phyloP scores from a whole-genome alignment of 2,888 invertebrate genomes.

The Mythimna albipuncta region DNA sequence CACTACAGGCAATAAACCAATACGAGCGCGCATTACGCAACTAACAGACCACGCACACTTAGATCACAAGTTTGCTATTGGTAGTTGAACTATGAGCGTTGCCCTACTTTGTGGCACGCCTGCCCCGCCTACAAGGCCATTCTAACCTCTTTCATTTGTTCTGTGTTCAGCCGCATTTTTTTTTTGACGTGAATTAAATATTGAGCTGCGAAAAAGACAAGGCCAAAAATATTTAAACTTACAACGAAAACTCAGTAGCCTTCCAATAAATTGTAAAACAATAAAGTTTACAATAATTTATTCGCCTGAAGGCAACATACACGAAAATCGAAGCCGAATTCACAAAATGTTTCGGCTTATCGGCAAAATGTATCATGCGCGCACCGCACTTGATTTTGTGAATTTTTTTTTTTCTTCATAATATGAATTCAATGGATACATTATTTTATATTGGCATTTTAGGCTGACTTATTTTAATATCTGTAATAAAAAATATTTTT shows the following conservation, averaged over 20 bases:
- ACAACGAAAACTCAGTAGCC: slow-evolving; percentile 10
- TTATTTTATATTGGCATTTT: slow-evolving; percentile 46
- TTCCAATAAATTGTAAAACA: slow-evolving; percentile 57
- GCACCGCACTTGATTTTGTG: slow-evolving; percentile 39
- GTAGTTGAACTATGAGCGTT: too few relatives aligned
- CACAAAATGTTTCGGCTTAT: slow-evolving; percentile 61
- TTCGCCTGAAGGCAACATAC: slow-evolving; percentile 59
- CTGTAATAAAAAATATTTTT: slow-evolving; percentile 26
- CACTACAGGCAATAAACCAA: too few relatives aligned
- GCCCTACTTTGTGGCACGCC: too few relatives aligned
- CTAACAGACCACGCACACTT: too few relatives aligned
- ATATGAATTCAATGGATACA: slow-evolving; percentile 63
- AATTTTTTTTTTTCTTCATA: slow-evolving; percentile 30
- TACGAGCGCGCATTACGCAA: too few relatives aligned
- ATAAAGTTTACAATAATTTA: slow-evolving; percentile 60
- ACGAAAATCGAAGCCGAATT: slow-evolving; percentile 58
- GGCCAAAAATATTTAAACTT: slow-evolving; percentile 5
- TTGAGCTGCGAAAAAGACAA: background rate
- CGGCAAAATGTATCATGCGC: slow-evolving; percentile 54
- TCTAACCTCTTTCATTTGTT: too few relatives aligned
- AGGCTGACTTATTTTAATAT: slow-evolving; percentile 29
- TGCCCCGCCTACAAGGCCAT: too few relatives aligned
- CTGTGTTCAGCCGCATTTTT: too few relatives aligned
- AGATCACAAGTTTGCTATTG: too few relatives aligned
- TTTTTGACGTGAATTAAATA: background rate